phyloP scores from a whole-genome alignment of 2,797 vertebrate species.

The Propithecus deckenii region DNA sequence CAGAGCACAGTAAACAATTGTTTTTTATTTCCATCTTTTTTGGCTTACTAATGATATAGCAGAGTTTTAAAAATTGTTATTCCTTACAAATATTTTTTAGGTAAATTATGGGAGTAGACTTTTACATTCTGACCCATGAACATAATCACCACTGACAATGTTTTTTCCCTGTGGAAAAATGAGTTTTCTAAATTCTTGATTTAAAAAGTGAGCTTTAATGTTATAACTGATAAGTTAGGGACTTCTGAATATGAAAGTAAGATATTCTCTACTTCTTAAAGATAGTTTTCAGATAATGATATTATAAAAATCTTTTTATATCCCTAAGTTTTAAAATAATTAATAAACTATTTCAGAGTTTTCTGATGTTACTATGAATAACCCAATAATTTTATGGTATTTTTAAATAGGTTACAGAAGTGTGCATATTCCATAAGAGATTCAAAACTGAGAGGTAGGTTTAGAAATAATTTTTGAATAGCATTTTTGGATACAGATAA shows the following conservation, averaged over 20 bases:
- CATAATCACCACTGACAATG: neutral
- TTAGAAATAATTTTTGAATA: slow-evolving; percentile 50
- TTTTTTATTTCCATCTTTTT: neutral
- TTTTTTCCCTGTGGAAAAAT: neutral
- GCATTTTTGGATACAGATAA: slow-evolving; percentile 31
- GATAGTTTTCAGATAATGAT: slow-evolving; percentile 33
- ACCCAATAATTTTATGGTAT: slow-evolving; percentile 52
- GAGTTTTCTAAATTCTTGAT: neutral
- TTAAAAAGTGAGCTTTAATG: slow-evolving; percentile 17
- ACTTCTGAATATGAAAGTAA: slow-evolving; percentile 40
- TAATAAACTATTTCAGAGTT: slow-evolving; percentile 14
- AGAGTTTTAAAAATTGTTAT: neutral
- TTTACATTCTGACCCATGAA: slow-evolving; percentile 3
- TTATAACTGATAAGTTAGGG: neutral
- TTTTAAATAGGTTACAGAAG: slow-evolving; percentile 89
- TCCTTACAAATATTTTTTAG: slow-evolving; percentile 11
- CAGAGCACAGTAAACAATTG: neutral
- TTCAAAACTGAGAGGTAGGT: slow-evolving; percentile 94
- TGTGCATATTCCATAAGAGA: slow-evolving; percentile 92
- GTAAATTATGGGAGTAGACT: neutral
- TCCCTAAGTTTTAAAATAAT: slow-evolving; percentile 26
- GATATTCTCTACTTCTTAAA: slow-evolving; percentile 16
- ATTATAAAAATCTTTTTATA: slow-evolving; percentile 44
- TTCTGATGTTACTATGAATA: slow-evolving; percentile 37
- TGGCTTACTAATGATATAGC: neutral